Evolutionary conservation across 2,797 vertebrate genomes (phyloP).

Genomic region (Vipera latastei): DNA sequence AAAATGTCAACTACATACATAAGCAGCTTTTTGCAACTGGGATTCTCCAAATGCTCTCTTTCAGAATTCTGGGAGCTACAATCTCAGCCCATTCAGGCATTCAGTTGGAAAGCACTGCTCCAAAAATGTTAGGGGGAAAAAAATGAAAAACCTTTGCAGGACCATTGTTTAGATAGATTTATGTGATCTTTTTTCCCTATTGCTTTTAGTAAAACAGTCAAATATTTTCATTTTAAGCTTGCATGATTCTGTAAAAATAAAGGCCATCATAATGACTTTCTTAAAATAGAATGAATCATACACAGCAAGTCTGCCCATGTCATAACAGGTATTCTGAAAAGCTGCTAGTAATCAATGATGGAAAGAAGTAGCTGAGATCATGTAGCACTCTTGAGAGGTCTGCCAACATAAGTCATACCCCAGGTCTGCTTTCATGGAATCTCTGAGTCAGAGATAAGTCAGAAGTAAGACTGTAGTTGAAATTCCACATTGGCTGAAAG

Average conservation of each 20-base stretch:
- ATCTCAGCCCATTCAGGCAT: neutral
- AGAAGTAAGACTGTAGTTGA: neutral
- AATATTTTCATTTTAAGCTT: neutral
- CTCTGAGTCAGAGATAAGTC: neutral
- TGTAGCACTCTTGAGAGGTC: neutral
- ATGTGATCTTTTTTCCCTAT: neutral
- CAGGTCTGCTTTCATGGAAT: neutral
- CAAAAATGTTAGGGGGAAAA: neutral
- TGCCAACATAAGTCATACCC: neutral
- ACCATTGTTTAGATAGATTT: neutral
- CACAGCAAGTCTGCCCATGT: neutral
- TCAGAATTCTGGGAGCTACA: neutral
- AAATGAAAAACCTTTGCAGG: neutral
- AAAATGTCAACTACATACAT: neutral
- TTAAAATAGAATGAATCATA: neutral
- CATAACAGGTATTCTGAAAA: neutral
- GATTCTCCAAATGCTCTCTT: neutral
- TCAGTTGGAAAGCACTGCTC: neutral
- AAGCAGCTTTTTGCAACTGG: neutral
- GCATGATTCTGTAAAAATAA: neutral
- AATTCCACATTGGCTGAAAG: neutral
- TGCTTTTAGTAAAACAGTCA: neutral
- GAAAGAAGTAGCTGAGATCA: neutral
- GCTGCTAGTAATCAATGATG: neutral
- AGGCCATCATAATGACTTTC: neutral